Evolutionary conservation across 2,888 invertebrate species (phyloP).

Genomic region (Aleiodes testaceus): DNA sequence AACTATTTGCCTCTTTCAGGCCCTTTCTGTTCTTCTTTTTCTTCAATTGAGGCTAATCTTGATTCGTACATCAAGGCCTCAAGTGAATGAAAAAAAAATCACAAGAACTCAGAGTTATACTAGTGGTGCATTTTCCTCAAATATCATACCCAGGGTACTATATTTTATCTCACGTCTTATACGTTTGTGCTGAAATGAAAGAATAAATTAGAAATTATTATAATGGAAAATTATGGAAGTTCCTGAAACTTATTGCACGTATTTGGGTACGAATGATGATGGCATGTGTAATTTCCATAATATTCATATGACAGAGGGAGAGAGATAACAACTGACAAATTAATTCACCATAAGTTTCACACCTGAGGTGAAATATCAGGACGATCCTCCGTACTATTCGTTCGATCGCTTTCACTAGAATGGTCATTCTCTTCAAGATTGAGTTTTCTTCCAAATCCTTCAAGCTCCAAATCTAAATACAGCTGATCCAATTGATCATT

Average conservation of each 20-base stretch:
- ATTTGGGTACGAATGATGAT: too few relatives aligned
- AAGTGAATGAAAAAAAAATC: constrained; percentile 57
- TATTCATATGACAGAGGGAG: too few relatives aligned
- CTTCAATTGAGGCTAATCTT: too few relatives aligned
- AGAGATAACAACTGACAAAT: background rate
- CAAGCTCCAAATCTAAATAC: constrained; percentile 81
- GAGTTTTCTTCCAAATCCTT: constrained; percentile 76
- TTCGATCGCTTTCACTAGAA: constrained; percentile 75
- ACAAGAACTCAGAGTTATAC: constrained; percentile 65
- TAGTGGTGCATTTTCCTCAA: constrained; percentile 82
- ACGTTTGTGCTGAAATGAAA: constrained; percentile 67
- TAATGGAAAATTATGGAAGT: too few relatives aligned
- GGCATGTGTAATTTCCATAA: too few relatives aligned
- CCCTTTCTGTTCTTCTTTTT: too few relatives aligned
- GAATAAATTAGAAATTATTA: constrained; percentile 32
- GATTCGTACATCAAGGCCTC: too few relatives aligned
- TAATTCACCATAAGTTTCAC: constrained; percentile 51
- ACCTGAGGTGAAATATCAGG: constrained; percentile 62
- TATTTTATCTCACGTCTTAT: constrained; percentile 74
- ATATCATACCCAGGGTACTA: constrained; percentile 79
- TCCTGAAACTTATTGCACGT: too few relatives aligned
- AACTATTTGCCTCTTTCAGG: too few relatives aligned
- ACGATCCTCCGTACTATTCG: constrained; percentile 67
- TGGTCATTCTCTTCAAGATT: constrained; percentile 79
- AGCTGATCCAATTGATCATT: constrained; percentile 83